Base-by-base conservation (phyloP, 2,888 invertebrate species). In the Nephrotoma flavescens region DNA sequence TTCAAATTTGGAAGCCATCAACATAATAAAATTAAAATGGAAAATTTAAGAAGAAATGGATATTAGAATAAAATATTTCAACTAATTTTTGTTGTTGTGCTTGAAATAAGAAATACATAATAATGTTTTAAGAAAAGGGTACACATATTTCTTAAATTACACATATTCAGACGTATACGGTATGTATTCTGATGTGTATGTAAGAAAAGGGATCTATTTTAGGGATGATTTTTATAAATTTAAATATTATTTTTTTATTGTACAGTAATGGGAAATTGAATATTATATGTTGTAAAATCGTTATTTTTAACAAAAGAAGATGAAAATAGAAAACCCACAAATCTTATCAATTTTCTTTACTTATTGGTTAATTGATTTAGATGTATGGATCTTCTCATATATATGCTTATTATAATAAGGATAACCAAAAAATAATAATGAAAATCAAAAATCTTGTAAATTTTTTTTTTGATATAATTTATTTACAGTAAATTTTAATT, bases 331-430 rank as follows among this genome's bases (percentile, higher is more conserved):
- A 84, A 84, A 84, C 84, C 84, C 84, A 84, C 84, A 84, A 84
- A 84, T 84, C 84, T 84, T 84, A 84, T 84, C 84, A 84, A 84
- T 84, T 84, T 84, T 71, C 71, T 42, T 84, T 84, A 42, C 42
- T 84, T 84, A 84, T 84, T 84, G 84, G 84, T 84, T 84, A 84
- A 84, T 84, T 84, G 84, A 84, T 84, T 84, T 84, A 9, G 71
- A 71, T 71, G 31, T 71, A 71, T 71, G 31, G 19, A 71, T 71
- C 19, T 71, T 7, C 71, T 71, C 52, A 6, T 15, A 15, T 12
- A 11, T 12, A 47, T 47, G 12, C 47, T 57, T 11, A 7, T 31
- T 7, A 71, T 15, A 6, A 31, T 31, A 71, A 31, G 71, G 31
- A 31, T 71, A 71, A 71, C 71, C 31, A 31, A 31, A 71, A 71